These are phyloP conservation scores for Argyra leucocephala DNA, from an alignment of 2,888 invertebrate genomes.

Conservation along the genomic window DNA sequence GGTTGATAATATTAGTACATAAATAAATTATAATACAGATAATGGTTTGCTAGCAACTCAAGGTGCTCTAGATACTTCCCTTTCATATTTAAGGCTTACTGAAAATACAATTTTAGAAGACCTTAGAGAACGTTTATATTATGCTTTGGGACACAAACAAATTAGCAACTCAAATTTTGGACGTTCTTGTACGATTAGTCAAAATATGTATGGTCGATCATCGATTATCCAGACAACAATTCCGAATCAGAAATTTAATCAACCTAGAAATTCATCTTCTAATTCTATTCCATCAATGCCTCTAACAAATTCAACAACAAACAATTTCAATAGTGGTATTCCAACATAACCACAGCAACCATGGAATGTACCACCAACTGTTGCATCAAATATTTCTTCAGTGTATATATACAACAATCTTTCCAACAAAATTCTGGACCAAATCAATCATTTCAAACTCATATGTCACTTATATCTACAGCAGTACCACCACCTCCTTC, in stretches of 20 bases:
- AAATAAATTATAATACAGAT: no score
- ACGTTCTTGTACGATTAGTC: constrained; percentile 25
- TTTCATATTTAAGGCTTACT: constrained; percentile 60
- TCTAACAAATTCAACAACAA: constrained; percentile 12
- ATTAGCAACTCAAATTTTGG: constrained; percentile 13
- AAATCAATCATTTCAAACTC: constrained; percentile 15
- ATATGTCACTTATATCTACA: neutral
- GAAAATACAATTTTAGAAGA: constrained; percentile 42
- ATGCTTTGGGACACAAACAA: constrained; percentile 51
- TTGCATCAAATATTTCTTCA: constrained; percentile 25
- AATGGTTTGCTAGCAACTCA: constrained; percentile 72
- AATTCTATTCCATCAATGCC: constrained; percentile 23
- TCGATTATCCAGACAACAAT: constrained; percentile 21
- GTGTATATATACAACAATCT: constrained; percentile 22
- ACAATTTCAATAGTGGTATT: constrained; percentile 21
- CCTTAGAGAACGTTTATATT: constrained; percentile 55
- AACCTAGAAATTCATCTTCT: constrained; percentile 34
- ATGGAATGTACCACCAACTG: constrained; percentile 39
- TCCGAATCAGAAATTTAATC: constrained; percentile 27
- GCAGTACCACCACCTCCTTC: constrained; percentile 17
- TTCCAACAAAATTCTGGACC: constrained; percentile 20
- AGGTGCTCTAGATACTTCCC: constrained; percentile 69
- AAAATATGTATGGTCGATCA: neutral
- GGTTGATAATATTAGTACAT: no score
- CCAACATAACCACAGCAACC: constrained; percentile 31